Evolutionary conservation across 2,888 invertebrate species (phyloP).

Genomic region (Brenthis hecate): DNA sequence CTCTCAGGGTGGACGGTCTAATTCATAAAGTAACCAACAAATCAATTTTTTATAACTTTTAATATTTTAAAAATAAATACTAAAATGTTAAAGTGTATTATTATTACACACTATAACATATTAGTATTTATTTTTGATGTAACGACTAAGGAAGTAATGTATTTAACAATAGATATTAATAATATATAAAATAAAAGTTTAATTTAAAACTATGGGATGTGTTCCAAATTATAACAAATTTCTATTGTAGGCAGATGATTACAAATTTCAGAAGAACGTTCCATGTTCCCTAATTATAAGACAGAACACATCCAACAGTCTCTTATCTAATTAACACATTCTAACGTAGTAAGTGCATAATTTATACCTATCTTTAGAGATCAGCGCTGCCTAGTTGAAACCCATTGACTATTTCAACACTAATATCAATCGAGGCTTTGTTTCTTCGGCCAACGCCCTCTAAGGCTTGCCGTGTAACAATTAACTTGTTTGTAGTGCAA

Average conservation of each 20-base stretch:
- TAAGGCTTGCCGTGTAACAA: slow-evolving; percentile 57
- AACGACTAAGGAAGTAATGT: no score
- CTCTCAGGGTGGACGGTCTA: slow-evolving; percentile 27
- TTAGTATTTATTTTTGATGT: no score
- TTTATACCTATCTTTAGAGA: slow-evolving; percentile 40
- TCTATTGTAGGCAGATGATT: no score
- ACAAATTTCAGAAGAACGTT: not conserved
- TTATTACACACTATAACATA: no score
- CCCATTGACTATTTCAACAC: slow-evolving; percentile 62
- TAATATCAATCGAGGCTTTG: slow-evolving; percentile 76
- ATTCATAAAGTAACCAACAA: slow-evolving; percentile 19
- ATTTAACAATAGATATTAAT: no score
- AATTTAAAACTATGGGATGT: no score
- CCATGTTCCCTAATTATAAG: not conserved
- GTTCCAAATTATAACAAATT: no score
- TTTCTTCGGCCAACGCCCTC: slow-evolving; percentile 73
- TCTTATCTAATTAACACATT: slow-evolving; percentile 13
- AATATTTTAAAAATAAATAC: not conserved
- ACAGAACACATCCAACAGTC: not conserved
- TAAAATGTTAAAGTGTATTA: no score
- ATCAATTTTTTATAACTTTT: not conserved
- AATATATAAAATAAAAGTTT: no score
- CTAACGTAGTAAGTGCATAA: slow-evolving; percentile 31
- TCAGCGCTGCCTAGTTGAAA: slow-evolving; percentile 55
- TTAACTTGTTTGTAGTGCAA: slow-evolving; percentile 47